phyloP scores from a whole-genome alignment of 2,797 vertebrate species.

The Eutrigla gurnardus region DNA sequence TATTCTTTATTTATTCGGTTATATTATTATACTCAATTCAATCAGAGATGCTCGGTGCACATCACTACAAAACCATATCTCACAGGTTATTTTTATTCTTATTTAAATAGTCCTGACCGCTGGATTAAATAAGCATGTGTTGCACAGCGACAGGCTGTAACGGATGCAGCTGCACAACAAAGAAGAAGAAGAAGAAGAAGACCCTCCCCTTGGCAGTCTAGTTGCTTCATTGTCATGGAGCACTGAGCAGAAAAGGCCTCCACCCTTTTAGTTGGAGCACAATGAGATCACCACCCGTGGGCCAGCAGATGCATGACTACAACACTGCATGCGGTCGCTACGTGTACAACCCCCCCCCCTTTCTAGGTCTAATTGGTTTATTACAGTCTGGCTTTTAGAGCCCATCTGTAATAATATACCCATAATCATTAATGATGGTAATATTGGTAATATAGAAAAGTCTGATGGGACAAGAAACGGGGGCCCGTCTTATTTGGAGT shows the following conservation, averaged over 20 bases:
- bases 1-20: not conserved
- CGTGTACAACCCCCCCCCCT: not conserved
- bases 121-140: slow-evolving; percentile 12
- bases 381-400: not conserved
- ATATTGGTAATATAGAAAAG: not conserved
- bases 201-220: slow-evolving; percentile 13
- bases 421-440: not conserved
- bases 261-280: slow-evolving; percentile 10
- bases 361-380: not conserved
- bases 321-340: not conserved
- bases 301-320: slow-evolving; percentile 9
- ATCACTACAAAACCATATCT: not conserved
- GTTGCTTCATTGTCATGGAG: slow-evolving; percentile 39
- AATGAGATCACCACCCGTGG: slow-evolving; percentile 28
- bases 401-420: not conserved
- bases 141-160: not conserved
- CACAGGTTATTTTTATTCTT: not conserved
- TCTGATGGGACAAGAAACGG: no score
- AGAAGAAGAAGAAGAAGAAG: slow-evolving; percentile 12
- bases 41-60: no score
- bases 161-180: slow-evolving; percentile 24
- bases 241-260: slow-evolving; percentile 43
- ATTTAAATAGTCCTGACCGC: not conserved
- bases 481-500: no score
- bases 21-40: no score